Evolutionary conservation across 2,888 invertebrate genomes (phyloP).

Genomic region (Cheilosia vulpina): DNA sequence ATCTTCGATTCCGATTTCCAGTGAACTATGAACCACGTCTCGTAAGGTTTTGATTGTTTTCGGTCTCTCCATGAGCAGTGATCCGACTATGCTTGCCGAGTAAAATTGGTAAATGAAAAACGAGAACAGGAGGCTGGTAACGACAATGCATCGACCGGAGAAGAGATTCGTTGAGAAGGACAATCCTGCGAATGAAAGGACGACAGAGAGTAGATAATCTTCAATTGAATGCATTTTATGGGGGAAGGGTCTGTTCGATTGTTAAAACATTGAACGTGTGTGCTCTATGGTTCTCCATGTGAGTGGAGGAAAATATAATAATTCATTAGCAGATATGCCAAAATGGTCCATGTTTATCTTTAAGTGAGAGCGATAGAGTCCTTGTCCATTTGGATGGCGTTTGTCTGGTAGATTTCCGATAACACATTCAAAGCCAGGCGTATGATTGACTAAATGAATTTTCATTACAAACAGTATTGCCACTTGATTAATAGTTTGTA

Average conservation of each 20-base stretch:
- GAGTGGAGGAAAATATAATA: background rate
- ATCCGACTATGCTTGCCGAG: slow-evolving; percentile 88
- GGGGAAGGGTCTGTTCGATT: slow-evolving; percentile 12
- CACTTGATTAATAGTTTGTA: background rate
- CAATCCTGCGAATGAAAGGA: slow-evolving; percentile 74
- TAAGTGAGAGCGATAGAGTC: background rate
- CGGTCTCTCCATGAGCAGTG: slow-evolving; percentile 86
- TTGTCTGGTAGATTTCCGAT: background rate
- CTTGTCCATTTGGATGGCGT: background rate
- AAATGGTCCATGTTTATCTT: background rate
- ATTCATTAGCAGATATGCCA: background rate
- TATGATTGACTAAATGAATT: background rate
- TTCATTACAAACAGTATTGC: background rate
- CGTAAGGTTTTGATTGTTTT: slow-evolving; percentile 86
- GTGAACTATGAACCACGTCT: slow-evolving; percentile 86
- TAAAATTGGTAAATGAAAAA: slow-evolving; percentile 88
- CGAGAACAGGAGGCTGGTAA: slow-evolving; percentile 85
- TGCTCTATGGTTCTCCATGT: background rate
- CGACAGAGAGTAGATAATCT: slow-evolving; percentile 6
- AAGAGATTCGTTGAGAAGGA: slow-evolving; percentile 81
- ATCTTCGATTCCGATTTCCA: slow-evolving; percentile 87
- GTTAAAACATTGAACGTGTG: slow-evolving; percentile 3
- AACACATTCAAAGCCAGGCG: background rate
- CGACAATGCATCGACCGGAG: slow-evolving; percentile 85
- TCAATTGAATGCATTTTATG: slow-evolving; percentile 22